Evolutionary conservation across 2,113 vertebrate species (phyloP).

Genomic region (Hyperopisus bebe): DNA sequence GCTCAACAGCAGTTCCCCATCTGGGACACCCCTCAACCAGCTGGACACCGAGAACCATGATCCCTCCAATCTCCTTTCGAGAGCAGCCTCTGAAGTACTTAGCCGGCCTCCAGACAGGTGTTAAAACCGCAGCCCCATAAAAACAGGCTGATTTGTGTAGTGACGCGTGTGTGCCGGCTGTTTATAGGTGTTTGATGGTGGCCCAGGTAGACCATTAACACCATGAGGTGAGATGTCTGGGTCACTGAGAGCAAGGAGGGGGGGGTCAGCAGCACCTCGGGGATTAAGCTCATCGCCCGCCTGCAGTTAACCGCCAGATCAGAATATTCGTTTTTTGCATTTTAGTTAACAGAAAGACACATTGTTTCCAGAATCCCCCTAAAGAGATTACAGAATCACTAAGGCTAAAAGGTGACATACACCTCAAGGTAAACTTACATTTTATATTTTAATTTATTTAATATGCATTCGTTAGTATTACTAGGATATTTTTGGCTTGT

Average conservation of each 20-base stretch:
- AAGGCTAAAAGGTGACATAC: background rate
- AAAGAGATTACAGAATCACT: background rate
- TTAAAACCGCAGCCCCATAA: slow-evolving; percentile 1
- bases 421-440: background rate
- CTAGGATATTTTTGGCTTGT: background rate
- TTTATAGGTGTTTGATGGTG: background rate
- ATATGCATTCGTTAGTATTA: background rate
- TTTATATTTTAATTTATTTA: background rate
- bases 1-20: background rate
- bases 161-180: background rate
- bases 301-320: background rate
- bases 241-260: background rate
- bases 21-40: background rate
- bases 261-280: background rate
- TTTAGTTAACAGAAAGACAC: background rate
- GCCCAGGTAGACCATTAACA: slow-evolving; percentile 8
- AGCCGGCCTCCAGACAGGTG: background rate
- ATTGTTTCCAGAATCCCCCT: background rate
- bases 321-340: background rate
- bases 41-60: background rate
- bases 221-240: slow-evolving; percentile 1
- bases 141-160: slow-evolving; percentile 7
- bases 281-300: background rate
- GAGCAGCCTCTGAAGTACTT: background rate
- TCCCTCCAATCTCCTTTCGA: background rate